Conservation (phyloP, 2,888 invertebrate species). For the Amaurobius ferox region DNA sequence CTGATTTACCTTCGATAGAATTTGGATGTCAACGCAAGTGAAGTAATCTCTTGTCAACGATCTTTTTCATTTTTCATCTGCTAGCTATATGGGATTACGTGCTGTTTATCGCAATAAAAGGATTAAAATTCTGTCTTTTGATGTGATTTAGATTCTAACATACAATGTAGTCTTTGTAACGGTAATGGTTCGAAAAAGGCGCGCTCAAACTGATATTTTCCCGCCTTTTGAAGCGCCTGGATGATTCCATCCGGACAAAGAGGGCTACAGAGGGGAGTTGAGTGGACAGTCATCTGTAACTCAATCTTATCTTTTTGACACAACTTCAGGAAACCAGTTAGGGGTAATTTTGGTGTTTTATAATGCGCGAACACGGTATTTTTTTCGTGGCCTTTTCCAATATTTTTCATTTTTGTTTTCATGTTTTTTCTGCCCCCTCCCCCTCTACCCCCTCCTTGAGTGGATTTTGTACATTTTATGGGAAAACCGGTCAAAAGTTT, state of each 20-base stretch:
- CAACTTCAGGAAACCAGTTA: constrained; percentile 51
- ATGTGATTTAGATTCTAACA: neutral
- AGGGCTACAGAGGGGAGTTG: neutral
- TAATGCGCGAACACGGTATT: constrained; percentile 52
- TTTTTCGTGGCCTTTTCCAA: neutral
- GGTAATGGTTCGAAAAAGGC: neutral
- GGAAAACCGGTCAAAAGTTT: constrained; percentile 35
- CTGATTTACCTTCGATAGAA: neutral
- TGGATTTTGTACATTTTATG: constrained; percentile 40
- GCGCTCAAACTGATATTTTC: constrained; percentile 31
- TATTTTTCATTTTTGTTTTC: neutral
- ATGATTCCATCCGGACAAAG: constrained; percentile 5
- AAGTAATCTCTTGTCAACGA: neutral
- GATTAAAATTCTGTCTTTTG: neutral
- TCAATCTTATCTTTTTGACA: constrained; percentile 62
- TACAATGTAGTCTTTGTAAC: neutral
- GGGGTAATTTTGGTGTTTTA: constrained; percentile 63
- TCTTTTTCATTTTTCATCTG: neutral
- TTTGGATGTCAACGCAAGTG: neutral
- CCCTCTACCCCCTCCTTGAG: constrained; percentile 20
- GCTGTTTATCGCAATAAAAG: neutral
- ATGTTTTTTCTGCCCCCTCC: neutral
- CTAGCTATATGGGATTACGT: neutral
- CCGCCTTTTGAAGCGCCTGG: constrained; percentile 42
- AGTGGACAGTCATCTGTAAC: constrained; percentile 52